Percentiles rank a stretch among this genome's conserved stretches.
These are phyloP conservation scores for Cynopterus sphinx DNA, from an alignment of 2,797 vertebrate genomes.

Conservation along the genomic window DNA sequence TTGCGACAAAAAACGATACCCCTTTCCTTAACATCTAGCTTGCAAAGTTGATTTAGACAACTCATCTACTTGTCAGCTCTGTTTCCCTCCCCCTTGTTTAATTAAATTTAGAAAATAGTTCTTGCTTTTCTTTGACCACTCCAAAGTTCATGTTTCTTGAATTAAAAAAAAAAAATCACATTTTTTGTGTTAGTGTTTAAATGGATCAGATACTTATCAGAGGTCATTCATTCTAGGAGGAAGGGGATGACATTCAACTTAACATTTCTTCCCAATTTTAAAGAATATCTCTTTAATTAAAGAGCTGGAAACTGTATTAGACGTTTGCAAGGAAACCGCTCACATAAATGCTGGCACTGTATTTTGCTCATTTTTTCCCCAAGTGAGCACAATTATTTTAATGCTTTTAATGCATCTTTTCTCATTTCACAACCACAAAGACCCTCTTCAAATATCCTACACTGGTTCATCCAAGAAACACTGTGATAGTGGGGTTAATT, in stretches of 20 bases:
- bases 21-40: constrained; percentile 80
- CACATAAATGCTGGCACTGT: constrained; percentile 78
- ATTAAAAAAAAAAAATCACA: constrained; percentile 85
- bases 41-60: constrained; percentile 82
- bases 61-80: constrained; percentile 76
- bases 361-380: constrained; percentile 88
- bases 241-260: constrained; percentile 92
- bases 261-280: constrained; percentile 79
- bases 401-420: constrained; percentile 89
- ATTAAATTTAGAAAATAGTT: constrained; percentile 82
- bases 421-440: constrained; percentile 89
- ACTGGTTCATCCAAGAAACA: constrained; percentile 78
- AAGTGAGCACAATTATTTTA: constrained; percentile 84
- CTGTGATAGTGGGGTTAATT: constrained; percentile 83
- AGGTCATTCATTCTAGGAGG: constrained; percentile 91
- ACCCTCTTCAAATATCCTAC: constrained; percentile 75
- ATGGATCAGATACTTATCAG: constrained; percentile 93
- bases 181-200: constrained; percentile 80
- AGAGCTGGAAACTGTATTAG: constrained; percentile 79
- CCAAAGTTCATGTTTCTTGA: constrained; percentile 88
- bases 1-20: constrained; percentile 83
- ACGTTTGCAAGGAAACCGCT: constrained; percentile 83
- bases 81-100: constrained; percentile 76
- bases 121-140: constrained; percentile 80
- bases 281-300: constrained; percentile 81